phyloP scores from a whole-genome alignment of 2,113 vertebrate genomes.

The Myrmecobius fasciatus region DNA sequence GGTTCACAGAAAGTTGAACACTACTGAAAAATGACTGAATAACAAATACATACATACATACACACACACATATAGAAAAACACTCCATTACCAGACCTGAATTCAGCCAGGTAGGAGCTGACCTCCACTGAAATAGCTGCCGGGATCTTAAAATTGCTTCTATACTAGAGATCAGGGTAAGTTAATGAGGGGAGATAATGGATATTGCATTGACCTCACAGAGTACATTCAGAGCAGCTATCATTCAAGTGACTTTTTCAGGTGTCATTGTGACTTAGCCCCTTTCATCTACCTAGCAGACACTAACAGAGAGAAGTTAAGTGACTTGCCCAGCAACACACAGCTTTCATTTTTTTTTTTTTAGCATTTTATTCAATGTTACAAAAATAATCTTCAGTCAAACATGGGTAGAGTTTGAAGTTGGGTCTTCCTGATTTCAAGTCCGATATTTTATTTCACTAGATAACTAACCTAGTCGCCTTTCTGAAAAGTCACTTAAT shows the following conservation, averaged over 20 bases:
- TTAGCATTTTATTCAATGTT: too few species aligned
- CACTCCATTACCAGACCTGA: too few species aligned
- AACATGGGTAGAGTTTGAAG: neutral
- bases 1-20: too few species aligned
- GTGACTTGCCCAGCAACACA: conserved; percentile 10
- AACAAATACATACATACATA: too few species aligned
- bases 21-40: too few species aligned
- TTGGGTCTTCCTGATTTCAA: neutral
- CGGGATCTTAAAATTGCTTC: too few species aligned
- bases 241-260: neutral
- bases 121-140: too few species aligned
- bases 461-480: neutral
- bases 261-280: conserved; percentile 2
- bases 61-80: too few species aligned
- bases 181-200: neutral
- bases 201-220: neutral
- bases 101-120: too few species aligned
- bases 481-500: neutral
- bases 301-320: too few species aligned
- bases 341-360: conserved; percentile 23
- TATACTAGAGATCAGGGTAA: neutral
- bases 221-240: neutral
- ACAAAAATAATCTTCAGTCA: too few species aligned
- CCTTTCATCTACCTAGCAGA: neutral
- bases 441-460: neutral